phyloP scores from a whole-genome alignment of 2,113 vertebrate species.

The Microtus richardsoni region DNA sequence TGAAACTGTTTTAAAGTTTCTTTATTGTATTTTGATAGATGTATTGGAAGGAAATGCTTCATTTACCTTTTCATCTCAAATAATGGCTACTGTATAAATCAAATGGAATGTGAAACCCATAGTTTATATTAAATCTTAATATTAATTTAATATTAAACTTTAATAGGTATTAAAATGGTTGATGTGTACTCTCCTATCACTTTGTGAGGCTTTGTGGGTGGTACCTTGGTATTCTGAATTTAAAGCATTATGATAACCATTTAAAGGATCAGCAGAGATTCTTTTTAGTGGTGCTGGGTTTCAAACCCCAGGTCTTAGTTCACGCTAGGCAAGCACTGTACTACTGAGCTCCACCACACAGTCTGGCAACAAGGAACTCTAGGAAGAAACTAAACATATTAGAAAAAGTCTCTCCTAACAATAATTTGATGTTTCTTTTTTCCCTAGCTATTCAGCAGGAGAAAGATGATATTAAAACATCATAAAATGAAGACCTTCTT shows the following conservation, averaged over 20 bases:
- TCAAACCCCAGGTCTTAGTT: neutral
- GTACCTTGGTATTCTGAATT: slow-evolving; percentile 7
- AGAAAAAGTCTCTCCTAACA: slow-evolving; percentile 5
- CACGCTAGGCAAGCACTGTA: neutral
- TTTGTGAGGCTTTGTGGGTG: slow-evolving; percentile 3
- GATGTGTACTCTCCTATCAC: too few relatives aligned
- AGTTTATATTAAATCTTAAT: neutral
- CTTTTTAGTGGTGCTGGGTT: neutral
- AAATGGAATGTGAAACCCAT: neutral
- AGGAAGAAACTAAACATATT: slow-evolving; percentile 36
- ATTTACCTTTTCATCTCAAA: slow-evolving; percentile 5
- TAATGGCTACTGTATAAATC: neutral
- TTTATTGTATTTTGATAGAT: neutral
- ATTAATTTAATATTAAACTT: neutral
- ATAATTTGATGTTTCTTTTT: neutral
- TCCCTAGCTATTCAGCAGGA: slow-evolving; percentile 50
- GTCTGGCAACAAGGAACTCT: neutral
- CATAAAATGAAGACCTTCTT: slow-evolving; percentile 40
- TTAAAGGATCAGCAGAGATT: neutral
- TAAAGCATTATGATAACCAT: neutral
- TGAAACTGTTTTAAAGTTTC: neutral
- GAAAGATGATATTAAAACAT: slow-evolving; percentile 30
- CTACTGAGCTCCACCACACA: neutral
- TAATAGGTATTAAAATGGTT: neutral
- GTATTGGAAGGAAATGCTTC: slow-evolving; percentile 22